These are phyloP conservation scores for Leptinotarsa rubiginosa DNA, from an alignment of 2,888 invertebrate species.

Conservation along the genomic window DNA sequence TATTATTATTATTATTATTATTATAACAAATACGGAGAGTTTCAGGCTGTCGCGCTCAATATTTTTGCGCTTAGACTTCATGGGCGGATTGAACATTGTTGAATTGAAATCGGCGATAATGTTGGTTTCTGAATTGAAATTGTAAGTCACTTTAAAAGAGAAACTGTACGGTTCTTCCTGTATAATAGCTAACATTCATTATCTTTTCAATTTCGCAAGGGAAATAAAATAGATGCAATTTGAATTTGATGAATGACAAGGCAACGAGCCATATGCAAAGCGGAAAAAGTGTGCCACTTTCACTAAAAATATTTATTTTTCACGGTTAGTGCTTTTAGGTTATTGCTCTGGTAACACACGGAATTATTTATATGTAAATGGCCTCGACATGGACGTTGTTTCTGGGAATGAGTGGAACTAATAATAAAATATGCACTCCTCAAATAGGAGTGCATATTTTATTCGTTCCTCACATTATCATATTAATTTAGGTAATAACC, in stretches of 20 bases:
- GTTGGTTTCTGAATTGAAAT: too few relatives aligned
- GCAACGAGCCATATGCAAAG: constrained; percentile 23
- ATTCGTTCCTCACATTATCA: too few relatives aligned
- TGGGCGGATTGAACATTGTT: neutral
- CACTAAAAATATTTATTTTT: constrained; percentile 22
- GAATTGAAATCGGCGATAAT: too few relatives aligned
- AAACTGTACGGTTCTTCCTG: neutral
- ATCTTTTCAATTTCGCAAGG: neutral
- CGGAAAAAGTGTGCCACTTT: constrained; percentile 32
- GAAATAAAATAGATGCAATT: neutral
- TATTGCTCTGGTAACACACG: constrained; percentile 33
- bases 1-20: too few relatives aligned
- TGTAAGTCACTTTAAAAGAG: too few relatives aligned
- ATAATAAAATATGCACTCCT: too few relatives aligned
- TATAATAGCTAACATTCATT: neutral
- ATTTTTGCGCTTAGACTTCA: too few relatives aligned
- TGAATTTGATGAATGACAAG: constrained; percentile 16
- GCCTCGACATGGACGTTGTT: constrained; percentile 2
- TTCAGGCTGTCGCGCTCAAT: too few relatives aligned
- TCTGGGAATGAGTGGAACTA: neutral
- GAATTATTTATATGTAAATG: constrained; percentile 13
- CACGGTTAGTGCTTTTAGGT: constrained; percentile 20
- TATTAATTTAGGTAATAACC: too few relatives aligned
- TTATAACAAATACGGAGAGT: too few relatives aligned
- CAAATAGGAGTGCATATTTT: too few relatives aligned